phyloP scores from a whole-genome alignment of 2,113 vertebrate species.

The Poicephalus gulielmi region DNA sequence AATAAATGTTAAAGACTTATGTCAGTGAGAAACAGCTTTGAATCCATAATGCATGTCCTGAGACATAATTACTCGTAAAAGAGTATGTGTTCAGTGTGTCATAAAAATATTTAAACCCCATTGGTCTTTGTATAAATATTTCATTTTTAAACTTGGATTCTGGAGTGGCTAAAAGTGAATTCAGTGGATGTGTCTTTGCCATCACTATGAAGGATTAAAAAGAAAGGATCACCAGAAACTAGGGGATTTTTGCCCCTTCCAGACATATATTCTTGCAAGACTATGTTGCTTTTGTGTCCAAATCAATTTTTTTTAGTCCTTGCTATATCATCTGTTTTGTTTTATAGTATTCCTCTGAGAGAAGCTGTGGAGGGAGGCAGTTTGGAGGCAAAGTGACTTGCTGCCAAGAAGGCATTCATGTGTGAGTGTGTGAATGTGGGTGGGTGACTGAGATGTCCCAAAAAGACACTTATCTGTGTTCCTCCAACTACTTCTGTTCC shows the following conservation, averaged over 20 bases:
- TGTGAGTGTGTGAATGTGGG: background rate
- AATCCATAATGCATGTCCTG: background rate
- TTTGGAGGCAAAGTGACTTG: background rate
- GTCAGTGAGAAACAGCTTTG: slow-evolving; percentile 8
- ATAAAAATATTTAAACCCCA: slow-evolving; percentile 37
- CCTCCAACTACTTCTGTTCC: background rate
- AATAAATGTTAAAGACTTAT: slow-evolving; percentile 46
- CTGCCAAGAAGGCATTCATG: background rate
- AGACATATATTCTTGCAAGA: background rate
- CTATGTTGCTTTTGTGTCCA: background rate
- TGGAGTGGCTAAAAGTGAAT: background rate
- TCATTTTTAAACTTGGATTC: background rate
- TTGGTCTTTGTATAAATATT: slow-evolving; percentile 30
- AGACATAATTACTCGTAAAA: slow-evolving; percentile 15
- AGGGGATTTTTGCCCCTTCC: background rate
- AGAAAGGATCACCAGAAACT: background rate
- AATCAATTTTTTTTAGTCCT: background rate
- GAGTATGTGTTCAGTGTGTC: slow-evolving; percentile 41
- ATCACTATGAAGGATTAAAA: background rate
- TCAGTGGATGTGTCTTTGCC: background rate
- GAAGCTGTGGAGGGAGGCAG: background rate
- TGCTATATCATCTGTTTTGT: background rate
- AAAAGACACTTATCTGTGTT: background rate
- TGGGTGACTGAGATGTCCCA: background rate
- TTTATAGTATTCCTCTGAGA: background rate